A percentile compares a stretch with the other conserved stretches of the same genome.
Evolutionary conservation across 2,888 invertebrate genomes (phyloP).

Genomic region (Nymphalis polychloros): DNA sequence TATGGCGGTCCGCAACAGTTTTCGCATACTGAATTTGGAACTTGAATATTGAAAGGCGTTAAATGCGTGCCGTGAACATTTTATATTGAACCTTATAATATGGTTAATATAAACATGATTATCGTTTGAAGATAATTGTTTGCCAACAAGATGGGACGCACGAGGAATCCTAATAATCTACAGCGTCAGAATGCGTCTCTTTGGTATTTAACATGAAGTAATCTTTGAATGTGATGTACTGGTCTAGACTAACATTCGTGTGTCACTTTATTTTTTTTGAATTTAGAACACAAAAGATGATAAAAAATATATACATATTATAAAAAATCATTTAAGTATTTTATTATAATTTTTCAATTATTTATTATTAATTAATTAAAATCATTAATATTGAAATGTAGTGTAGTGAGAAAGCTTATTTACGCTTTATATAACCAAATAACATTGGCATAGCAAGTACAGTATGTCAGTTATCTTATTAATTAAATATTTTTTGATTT

Average conservation of each 20-base stretch:
- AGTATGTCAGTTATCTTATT: no score
- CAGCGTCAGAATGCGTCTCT: constrained; percentile 18
- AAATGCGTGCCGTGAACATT: not conserved
- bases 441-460: no score
- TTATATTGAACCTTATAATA: not conserved
- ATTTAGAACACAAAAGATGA: no score
- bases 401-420: no score
- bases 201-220: constrained; percentile 17
- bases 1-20: constrained; percentile 9
- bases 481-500: no score
- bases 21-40: constrained; percentile 8
- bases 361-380: no score
- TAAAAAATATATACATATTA: no score
- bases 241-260: not conserved
- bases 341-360: no score
- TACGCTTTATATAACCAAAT: no score
- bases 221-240: not conserved
- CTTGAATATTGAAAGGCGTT: constrained; percentile 1
- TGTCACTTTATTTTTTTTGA: no score
- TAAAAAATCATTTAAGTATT: no score
- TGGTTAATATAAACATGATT: constrained; percentile 6
- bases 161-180: constrained; percentile 21
- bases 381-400: no score
- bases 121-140: constrained; percentile 12
- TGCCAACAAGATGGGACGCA: constrained; percentile 12